These are phyloP conservation scores for Dendrocincla tyrannina DNA, from an alignment of 2,797 vertebrate species.

Conservation along the genomic window DNA sequence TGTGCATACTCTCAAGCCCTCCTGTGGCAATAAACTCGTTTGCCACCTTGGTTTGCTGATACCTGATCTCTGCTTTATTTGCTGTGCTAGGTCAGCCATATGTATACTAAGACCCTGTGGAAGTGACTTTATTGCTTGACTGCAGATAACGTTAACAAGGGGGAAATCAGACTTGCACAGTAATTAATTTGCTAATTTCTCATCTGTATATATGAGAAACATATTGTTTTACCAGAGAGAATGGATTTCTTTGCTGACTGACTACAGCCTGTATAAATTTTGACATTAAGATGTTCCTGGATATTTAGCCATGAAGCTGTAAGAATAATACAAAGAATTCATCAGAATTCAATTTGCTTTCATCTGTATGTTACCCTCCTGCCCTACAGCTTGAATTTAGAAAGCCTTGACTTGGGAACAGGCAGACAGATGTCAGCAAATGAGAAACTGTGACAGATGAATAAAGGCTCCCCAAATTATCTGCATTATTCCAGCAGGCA, in stretches of 20 bases:
- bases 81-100: neutral
- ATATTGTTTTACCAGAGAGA: neutral
- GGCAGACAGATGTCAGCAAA: neutral
- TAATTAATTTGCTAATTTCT: slow-evolving; percentile 21
- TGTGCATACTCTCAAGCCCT: neutral
- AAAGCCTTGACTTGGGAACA: neutral
- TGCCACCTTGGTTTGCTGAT: neutral
- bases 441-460: neutral
- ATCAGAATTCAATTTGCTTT: neutral
- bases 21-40: neutral
- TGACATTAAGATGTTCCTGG: neutral
- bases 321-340: neutral
- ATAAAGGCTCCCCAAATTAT: neutral
- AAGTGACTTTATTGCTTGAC: neutral
- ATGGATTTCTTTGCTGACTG: neutral
- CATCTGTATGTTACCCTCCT: neutral
- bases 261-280: neutral
- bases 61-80: neutral
- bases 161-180: neutral
- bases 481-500: neutral
- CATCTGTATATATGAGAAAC: neutral
- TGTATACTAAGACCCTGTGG: neutral
- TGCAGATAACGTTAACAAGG: slow-evolving; percentile 9
- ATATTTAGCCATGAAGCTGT: slow-evolving; percentile 6
- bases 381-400: neutral